These are phyloP conservation scores for Lasioglossum morio DNA, from an alignment of 2,888 invertebrate genomes.

Conservation along the genomic window DNA sequence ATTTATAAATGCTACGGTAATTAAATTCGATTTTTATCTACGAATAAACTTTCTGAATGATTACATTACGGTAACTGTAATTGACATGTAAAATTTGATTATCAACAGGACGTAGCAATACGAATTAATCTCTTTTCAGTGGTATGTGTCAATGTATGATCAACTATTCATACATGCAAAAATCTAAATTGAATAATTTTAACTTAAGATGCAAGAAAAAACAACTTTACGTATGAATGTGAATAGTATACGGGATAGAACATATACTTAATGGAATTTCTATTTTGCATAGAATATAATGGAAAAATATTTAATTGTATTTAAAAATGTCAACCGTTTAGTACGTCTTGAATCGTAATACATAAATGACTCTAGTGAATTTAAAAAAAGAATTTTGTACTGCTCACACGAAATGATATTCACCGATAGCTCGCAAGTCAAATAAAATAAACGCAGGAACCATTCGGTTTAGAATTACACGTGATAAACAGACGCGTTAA, in stretches of 20 bases:
- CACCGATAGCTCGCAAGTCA: background rate
- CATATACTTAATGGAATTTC: background rate
- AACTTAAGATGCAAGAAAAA: background rate
- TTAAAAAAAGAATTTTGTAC: slow-evolving; percentile 10
- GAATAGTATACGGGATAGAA: background rate
- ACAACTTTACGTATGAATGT: background rate
- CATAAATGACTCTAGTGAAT: background rate
- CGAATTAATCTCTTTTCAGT: slow-evolving; percentile 14
- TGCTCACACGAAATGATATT: no score
- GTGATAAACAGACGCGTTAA: background rate
- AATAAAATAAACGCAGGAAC: background rate
- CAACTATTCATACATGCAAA: background rate
- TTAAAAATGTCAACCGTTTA: background rate
- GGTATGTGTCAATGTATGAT: background rate
- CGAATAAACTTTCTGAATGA: background rate
- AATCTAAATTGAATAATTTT: background rate
- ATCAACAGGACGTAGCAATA: background rate
- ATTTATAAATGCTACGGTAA: background rate
- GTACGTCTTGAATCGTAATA: background rate
- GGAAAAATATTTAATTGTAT: background rate
- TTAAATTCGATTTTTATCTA: background rate
- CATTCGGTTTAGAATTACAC: background rate
- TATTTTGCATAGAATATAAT: background rate
- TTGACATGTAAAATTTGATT: background rate
- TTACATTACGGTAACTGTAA: background rate